Evolutionary conservation across 64 coral and sea anemone genomes (phyloP).

Genomic region (Stichodactyla helianthus): DNA sequence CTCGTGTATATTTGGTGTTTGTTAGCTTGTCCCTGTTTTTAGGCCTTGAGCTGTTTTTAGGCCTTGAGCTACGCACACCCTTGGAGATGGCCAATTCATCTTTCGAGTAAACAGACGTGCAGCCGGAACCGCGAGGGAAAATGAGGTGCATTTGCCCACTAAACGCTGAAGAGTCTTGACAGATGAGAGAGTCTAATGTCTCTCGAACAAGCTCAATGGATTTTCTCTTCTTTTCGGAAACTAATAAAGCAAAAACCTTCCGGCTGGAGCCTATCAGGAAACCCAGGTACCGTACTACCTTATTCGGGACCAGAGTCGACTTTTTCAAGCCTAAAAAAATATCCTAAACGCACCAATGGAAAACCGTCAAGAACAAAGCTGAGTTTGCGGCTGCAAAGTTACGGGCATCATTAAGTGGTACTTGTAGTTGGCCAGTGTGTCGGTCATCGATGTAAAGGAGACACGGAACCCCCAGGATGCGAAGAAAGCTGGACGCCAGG

Average conservation of each 20-base stretch:
- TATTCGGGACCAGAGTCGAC: constrained; percentile 31
- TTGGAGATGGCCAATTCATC: no score
- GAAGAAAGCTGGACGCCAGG: constrained; percentile 21
- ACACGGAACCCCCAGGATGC: constrained; percentile 32
- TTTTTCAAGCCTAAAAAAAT: constrained; percentile 62
- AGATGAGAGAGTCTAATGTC: neutral
- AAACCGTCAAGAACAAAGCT: constrained; percentile 39
- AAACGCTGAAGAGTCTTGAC: constrained; percentile 32
- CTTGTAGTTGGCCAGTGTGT: constrained; percentile 49
- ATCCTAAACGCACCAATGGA: constrained; percentile 31
- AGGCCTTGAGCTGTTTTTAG: no score
- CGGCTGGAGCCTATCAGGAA: constrained; percentile 30
- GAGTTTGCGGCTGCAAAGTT: constrained; percentile 44
- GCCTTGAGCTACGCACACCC: no score
- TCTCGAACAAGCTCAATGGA: constrained; percentile 17
- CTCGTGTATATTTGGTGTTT: no score
- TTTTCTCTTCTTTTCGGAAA: constrained; percentile 22
- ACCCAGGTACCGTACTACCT: constrained; percentile 42
- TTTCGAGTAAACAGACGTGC: no score
- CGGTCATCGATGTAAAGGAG: neutral
- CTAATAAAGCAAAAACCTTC: constrained; percentile 40
- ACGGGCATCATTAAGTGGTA: constrained; percentile 27
- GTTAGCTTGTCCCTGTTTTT: neutral
- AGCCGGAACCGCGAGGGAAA: no score
- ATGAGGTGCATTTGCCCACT: no score